These are phyloP conservation scores for Taenaris catops DNA, from an alignment of 2,888 invertebrate genomes.

Conservation along the genomic window DNA sequence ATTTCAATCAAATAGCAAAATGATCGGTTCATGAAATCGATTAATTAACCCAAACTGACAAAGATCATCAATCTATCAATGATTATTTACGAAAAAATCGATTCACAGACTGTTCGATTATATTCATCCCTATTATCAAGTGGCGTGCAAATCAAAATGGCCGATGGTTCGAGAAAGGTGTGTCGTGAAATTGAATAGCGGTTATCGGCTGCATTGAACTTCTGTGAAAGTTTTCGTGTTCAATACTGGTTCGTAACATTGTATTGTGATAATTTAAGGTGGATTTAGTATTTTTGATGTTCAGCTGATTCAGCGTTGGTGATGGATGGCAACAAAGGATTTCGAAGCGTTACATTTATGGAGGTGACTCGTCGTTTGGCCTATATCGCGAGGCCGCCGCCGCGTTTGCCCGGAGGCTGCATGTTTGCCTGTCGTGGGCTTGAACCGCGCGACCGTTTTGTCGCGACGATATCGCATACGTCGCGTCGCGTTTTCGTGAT, in stretches of 20 bases:
- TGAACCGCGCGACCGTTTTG: constrained; percentile 49
- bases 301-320: constrained; percentile 39
- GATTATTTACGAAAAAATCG: no score
- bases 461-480: constrained; percentile 37
- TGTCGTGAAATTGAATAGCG: constrained; percentile 59
- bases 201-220: constrained; percentile 60
- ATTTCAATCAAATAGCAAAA: no score
- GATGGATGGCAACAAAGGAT: constrained; percentile 31
- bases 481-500: constrained; percentile 58
- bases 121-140: neutral
- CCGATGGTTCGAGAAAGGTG: constrained; percentile 67
- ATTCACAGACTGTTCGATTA: no score
- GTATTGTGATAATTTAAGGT: constrained; percentile 75
- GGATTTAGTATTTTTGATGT: constrained; percentile 68
- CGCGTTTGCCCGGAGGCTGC: constrained; percentile 70
- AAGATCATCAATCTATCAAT: no score
- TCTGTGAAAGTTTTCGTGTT: constrained; percentile 75
- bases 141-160: constrained; percentile 60
- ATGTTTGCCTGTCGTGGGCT: constrained; percentile 65
- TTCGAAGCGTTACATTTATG: constrained; percentile 25
- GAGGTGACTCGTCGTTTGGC: constrained; percentile 47
- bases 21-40: no score
- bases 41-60: no score
- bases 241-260: constrained; percentile 76
- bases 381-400: constrained; percentile 58